Base-by-base conservation (phyloP, 2,113 vertebrate genomes). In the Microcebus ravelobensis region DNA sequence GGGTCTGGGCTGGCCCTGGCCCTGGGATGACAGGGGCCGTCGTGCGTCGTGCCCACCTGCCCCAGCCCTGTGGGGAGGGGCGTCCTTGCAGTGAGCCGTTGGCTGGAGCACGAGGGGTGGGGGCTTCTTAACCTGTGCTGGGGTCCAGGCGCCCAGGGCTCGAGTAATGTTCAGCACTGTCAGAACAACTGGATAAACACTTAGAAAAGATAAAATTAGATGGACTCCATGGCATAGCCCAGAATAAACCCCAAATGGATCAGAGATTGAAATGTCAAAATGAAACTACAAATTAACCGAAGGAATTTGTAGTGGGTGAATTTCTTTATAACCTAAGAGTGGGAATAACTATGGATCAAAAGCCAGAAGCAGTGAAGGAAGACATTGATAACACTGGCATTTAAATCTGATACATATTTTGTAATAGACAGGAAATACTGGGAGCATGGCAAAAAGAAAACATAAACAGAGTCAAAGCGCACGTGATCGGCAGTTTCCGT, bases 171-270 rank as follows among this genome's bases (percentile, higher is more conserved):
- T 17, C 63, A n/a, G 12, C 52, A 2, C 1, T 21, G 59, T 65
- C 11, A 25, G 57, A 52, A 34, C 59, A 34, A 18, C 14, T 5
- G 20, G 45, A 67, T 34, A 14, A 57, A 85, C 45, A n/a, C 5
- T 8, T 8, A 5, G 48, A 25, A 85, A n/a, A 42, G 27, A 11
- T 12, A 21, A 36, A 36, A 21, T 4, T 27, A 52, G 7, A 52
- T 2, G 34, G 10, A 29, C 20, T 31, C 31, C 1, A 8, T 0
- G 59, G 9, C 3, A 5, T 29, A 39, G 3, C 21, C 34, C 17
- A 25, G 45, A 65, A 8, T 25, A 13, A 42, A 18, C n/a, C 27
- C 80, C 18, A 12, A 20, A 8, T 1, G 57, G 48, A 10, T 55
- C 45, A 77, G 81, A 23, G 29, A 8, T 8, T 29, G 45, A 52